Conservation (phyloP, 2,888 invertebrate genomes). For the Hypomecis atomaria region DNA sequence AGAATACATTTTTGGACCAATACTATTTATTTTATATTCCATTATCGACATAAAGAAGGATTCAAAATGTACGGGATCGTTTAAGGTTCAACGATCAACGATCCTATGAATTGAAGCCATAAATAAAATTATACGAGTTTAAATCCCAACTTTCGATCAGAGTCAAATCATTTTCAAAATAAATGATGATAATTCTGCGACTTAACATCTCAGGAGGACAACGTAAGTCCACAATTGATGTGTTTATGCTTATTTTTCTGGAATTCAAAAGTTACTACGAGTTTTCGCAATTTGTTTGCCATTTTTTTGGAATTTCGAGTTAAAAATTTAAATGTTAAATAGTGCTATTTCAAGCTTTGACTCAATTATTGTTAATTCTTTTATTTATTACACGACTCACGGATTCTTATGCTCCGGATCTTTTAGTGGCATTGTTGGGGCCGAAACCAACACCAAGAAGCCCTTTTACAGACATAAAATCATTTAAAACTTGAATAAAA, state of each 20-base stretch:
- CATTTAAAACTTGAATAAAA: too few relatives aligned
- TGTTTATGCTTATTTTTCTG: slow-evolving; percentile 52
- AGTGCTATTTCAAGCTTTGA: too few relatives aligned
- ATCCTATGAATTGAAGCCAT: slow-evolving; percentile 54
- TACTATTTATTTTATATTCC: background rate
- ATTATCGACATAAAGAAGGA: slow-evolving; percentile 10
- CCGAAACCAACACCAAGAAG: too few relatives aligned
- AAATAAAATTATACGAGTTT: slow-evolving; percentile 62
- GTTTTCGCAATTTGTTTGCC: slow-evolving; percentile 43
- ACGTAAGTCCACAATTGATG: slow-evolving; percentile 70
- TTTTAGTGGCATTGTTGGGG: too few relatives aligned
- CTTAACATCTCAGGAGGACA: slow-evolving; percentile 59
- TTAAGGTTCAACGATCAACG: slow-evolving; percentile 37
- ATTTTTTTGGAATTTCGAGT: too few relatives aligned
- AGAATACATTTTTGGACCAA: background rate
- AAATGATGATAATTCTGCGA: slow-evolving; percentile 68
- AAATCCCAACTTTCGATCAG: slow-evolving; percentile 63
- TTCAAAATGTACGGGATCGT: slow-evolving; percentile 41
- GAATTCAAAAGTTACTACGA: slow-evolving; percentile 39
- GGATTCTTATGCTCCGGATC: too few relatives aligned
- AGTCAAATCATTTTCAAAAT: slow-evolving; percentile 63
- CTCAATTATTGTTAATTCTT: too few relatives aligned
- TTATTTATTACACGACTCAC: too few relatives aligned
- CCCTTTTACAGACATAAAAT: too few relatives aligned
- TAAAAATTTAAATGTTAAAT: too few relatives aligned